Conservation (phyloP, 2,113 vertebrate genomes). For the Eclectus roratus region DNA sequence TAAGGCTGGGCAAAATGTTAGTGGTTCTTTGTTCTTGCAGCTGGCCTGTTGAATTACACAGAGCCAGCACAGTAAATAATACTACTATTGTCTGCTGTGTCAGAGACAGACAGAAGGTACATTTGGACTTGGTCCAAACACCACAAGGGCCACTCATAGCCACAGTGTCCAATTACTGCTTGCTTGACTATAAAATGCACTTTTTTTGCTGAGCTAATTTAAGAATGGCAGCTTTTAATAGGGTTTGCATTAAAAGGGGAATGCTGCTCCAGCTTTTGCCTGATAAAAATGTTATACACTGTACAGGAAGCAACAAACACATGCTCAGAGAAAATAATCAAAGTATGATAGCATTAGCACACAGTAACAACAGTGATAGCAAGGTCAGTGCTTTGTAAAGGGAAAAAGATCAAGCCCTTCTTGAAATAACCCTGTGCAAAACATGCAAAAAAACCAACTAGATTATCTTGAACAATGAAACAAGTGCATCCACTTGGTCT, state of each 20-base stretch:
- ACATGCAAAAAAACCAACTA: neutral
- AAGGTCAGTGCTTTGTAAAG: neutral
- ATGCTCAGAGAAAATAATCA: conserved; percentile 1
- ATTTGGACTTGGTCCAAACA: conserved; percentile 80
- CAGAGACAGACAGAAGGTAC: conserved; percentile 86
- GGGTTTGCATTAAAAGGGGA: conserved; percentile 58
- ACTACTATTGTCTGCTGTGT: conserved; percentile 81
- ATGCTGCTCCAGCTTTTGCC: conserved; percentile 26
- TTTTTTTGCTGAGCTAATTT: conserved; percentile 75
- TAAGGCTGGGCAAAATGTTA: conserved; percentile 76
- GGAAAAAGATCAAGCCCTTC: neutral
- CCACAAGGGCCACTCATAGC: conserved; percentile 81
- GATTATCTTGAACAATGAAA: neutral
- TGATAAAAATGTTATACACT: conserved; percentile 44
- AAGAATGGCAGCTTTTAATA: conserved; percentile 77
- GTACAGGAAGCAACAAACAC: conserved; percentile 46
- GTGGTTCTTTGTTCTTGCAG: conserved; percentile 80
- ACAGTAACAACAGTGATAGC: neutral
- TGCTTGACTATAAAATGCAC: conserved; percentile 78
- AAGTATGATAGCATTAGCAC: conserved; percentile 26
- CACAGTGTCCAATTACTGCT: conserved; percentile 85
- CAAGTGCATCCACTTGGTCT: neutral
- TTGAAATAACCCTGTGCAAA: neutral
- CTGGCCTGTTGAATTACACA: conserved; percentile 80
- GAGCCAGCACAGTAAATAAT: conserved; percentile 82